Conservation (phyloP, 2,888 invertebrate species). For the Blera fallax region DNA sequence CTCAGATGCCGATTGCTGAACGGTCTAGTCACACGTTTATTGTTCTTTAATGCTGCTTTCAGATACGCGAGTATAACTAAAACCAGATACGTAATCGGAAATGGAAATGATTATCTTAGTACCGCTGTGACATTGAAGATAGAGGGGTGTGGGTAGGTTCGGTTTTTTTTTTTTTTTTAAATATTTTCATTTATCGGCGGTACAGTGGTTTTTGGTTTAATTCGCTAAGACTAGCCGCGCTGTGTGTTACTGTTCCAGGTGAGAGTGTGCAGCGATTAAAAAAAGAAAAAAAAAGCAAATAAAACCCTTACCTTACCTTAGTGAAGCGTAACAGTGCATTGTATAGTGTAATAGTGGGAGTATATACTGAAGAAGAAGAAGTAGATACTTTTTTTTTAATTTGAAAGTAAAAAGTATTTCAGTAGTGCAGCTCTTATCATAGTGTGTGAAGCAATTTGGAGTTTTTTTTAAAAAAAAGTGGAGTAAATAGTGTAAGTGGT, state of each 20-base stretch:
- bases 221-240: constrained; percentile 28
- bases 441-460: background rate
- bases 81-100: constrained; percentile 34
- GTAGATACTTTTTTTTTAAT: background rate
- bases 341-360: background rate
- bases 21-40: constrained; percentile 19
- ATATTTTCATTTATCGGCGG: constrained; percentile 13
- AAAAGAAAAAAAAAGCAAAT: too few relatives aligned
- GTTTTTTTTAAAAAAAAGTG: background rate
- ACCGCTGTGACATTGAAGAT: constrained; percentile 31
- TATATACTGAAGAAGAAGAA: background rate
- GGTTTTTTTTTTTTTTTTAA: constrained; percentile 10
- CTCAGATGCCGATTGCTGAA: background rate
- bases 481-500: background rate
- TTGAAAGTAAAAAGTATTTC: background rate
- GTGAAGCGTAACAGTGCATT: constrained; percentile 35
- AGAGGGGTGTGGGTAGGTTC: constrained; percentile 23
- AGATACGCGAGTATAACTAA: background rate
- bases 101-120: constrained; percentile 41
- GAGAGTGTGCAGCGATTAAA: constrained; percentile 29
- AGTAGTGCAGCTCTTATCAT: background rate
- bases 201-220: constrained; percentile 26
- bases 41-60: constrained; percentile 29
- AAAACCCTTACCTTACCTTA: constrained; percentile 42
- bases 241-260: constrained; percentile 19